phyloP scores from a whole-genome alignment of 2,888 invertebrate genomes.

The Drosophila suboccidentalis region DNA sequence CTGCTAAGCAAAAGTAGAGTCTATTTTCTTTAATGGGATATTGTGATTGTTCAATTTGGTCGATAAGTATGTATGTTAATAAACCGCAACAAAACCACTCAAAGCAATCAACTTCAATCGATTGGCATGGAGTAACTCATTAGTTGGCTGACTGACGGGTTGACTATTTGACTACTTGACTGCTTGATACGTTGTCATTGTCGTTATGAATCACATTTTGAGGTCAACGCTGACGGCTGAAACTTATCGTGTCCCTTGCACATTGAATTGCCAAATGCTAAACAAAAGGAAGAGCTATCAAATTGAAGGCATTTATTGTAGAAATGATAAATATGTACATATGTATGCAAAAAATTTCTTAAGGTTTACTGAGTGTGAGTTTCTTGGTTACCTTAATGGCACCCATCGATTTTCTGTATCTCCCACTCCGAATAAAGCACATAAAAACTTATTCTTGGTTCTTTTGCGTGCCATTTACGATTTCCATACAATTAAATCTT shows the following conservation, averaged over 20 bases:
- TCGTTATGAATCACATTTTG: constrained; percentile 54
- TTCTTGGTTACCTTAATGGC: constrained; percentile 51
- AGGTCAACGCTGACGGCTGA: constrained; percentile 41
- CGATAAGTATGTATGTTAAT: constrained; percentile 51
- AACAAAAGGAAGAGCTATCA: constrained; percentile 17
- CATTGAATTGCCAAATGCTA: constrained; percentile 9
- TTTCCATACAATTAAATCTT: constrained; percentile 82
- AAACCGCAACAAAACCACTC: constrained; percentile 49
- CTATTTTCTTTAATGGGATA: constrained; percentile 45
- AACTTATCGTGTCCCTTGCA: constrained; percentile 27
- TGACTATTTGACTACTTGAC: constrained; percentile 21
- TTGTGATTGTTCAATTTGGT: constrained; percentile 47
- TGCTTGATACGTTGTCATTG: constrained; percentile 49
- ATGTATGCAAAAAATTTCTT: constrained; percentile 17
- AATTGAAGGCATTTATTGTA: constrained; percentile 24
- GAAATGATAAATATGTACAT: constrained; percentile 13
- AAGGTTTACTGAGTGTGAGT: neutral
- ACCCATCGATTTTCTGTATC: constrained; percentile 54
- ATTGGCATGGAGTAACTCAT: constrained; percentile 42
- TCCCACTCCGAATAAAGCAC: constrained; percentile 22
- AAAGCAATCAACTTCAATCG: constrained; percentile 60
- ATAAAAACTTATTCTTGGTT: constrained; percentile 66
- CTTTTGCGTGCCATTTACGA: constrained; percentile 77
- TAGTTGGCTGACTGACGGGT: constrained; percentile 12
- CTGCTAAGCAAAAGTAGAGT: constrained; percentile 24